A percentile compares a stretch with the other conserved stretches of the same genome.
Conservation (phyloP, 2,888 invertebrate species). For the Pecten maximus region DNA sequence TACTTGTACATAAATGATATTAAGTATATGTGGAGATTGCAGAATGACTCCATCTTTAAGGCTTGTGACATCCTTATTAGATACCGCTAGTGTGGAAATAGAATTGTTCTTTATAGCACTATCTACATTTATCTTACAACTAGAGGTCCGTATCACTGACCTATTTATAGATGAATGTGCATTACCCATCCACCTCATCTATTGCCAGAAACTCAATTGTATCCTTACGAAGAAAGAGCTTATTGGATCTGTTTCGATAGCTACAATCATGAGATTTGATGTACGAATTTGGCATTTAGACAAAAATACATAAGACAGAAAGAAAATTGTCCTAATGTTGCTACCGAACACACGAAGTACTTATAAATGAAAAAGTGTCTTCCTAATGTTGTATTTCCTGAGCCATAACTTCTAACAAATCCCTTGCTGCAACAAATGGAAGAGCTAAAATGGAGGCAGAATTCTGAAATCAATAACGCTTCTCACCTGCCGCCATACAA, state of each 20-base stretch:
- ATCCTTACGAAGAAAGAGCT: not conserved
- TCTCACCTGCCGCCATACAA: not conserved
- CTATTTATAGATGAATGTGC: not conserved
- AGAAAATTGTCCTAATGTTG: not conserved
- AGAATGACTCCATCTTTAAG: not conserved
- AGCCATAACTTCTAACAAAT: not conserved
- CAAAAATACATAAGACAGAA: not conserved
- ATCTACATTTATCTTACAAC: not conserved
- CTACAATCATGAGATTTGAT: not conserved
- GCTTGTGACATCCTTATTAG: not conserved
- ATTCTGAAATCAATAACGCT: not conserved
- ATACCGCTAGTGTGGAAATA: not conserved
- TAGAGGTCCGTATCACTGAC: not conserved
- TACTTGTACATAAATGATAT: too few species aligned
- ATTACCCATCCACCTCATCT: not conserved
- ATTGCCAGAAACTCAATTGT: not conserved
- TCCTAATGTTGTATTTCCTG: not conserved
- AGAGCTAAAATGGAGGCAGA: not conserved
- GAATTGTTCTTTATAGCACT: not conserved
- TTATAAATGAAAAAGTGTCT: not conserved
- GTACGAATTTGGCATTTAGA: slow-evolving; percentile 19
- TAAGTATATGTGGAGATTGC: too few species aligned
- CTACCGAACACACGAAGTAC: not conserved
- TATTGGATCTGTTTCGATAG: not conserved
- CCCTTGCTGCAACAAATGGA: not conserved